Conservation (phyloP, 1,140 invertebrate genomes). For the Chrysomallon squamiferum region DNA sequence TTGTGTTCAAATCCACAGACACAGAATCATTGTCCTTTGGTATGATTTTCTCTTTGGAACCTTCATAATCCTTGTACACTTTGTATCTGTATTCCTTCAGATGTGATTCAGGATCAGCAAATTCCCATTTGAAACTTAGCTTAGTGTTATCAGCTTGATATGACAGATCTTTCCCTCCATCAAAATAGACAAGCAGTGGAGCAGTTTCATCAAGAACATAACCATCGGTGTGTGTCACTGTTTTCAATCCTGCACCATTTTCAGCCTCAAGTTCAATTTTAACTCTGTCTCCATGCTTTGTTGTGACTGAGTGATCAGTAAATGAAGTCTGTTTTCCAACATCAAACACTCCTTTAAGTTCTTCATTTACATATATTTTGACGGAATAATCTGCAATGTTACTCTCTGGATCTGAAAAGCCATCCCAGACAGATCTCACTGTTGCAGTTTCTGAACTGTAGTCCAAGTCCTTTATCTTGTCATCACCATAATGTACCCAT, state of each 20-base stretch:
- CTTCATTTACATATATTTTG: constrained; percentile 22
- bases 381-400: constrained; percentile 21
- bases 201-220: constrained; percentile 31
- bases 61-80: constrained; percentile 17
- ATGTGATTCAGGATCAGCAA: constrained; percentile 28
- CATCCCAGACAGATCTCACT: constrained; percentile 15
- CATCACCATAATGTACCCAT: constrained; percentile 19
- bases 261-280: constrained; percentile 14
- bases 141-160: constrained; percentile 15
- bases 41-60: constrained; percentile 20
- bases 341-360: constrained; percentile 7
- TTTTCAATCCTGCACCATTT: constrained; percentile 24
- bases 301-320: constrained; percentile 23
- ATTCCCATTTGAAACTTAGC: constrained; percentile 22
- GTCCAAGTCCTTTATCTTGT: constrained; percentile 14
- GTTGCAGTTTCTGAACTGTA: constrained; percentile 31
- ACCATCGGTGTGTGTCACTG: constrained; percentile 15
- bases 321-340: constrained; percentile 13
- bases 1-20: not conserved
- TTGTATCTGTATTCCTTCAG: constrained; percentile 26
- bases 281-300: constrained; percentile 24
- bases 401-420: constrained; percentile 35
- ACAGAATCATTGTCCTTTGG: constrained; percentile 7
- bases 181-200: constrained; percentile 15
- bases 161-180: constrained; percentile 6